phyloP scores from a whole-genome alignment of 2,888 invertebrate species.

The Drosophila merina region DNA sequence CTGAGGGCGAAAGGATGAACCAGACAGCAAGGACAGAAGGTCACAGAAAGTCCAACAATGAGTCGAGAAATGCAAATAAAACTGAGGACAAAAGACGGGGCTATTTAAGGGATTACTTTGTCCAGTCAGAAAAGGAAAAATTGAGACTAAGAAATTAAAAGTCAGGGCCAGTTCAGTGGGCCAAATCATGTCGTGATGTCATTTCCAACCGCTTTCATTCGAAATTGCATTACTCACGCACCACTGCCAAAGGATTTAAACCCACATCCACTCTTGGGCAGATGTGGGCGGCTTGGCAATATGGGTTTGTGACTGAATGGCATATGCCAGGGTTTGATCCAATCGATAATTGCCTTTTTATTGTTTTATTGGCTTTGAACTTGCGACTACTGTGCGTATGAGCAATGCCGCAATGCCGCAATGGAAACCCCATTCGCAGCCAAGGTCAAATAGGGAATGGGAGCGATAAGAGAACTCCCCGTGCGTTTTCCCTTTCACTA shows the following conservation, averaged over 20 bases:
- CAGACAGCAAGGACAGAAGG: conserved; percentile 12
- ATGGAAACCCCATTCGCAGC: background rate
- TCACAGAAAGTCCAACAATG: conserved; percentile 3
- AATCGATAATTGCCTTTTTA: conserved; percentile 58
- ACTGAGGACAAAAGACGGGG: conserved; percentile 16
- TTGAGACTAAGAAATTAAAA: conserved; percentile 22
- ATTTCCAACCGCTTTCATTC: conserved; percentile 44
- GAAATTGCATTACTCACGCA: conserved; percentile 68
- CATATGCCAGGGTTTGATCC: conserved; percentile 23
- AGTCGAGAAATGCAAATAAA: conserved; percentile 28
- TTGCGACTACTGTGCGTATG: conserved; percentile 57
- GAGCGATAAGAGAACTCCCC: conserved; percentile 13
- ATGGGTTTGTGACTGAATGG: conserved; percentile 17
- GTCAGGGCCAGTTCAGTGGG: conserved; percentile 36
- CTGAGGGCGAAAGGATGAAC: conserved; percentile 10
- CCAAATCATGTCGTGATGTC: conserved; percentile 33
- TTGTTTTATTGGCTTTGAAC: conserved; percentile 20
- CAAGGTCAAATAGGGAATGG: conserved; percentile 21
- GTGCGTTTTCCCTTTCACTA: conserved; percentile 1
- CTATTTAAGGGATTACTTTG: conserved; percentile 21
- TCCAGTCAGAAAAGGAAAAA: conserved; percentile 3
- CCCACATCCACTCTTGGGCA: conserved; percentile 12
- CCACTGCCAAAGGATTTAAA: conserved; percentile 57
- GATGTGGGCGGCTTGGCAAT: conserved; percentile 22
- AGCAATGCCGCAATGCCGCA: conserved; percentile 49